Conservation (phyloP, 2,888 invertebrate genomes). For the Keiferia lycopersicella region DNA sequence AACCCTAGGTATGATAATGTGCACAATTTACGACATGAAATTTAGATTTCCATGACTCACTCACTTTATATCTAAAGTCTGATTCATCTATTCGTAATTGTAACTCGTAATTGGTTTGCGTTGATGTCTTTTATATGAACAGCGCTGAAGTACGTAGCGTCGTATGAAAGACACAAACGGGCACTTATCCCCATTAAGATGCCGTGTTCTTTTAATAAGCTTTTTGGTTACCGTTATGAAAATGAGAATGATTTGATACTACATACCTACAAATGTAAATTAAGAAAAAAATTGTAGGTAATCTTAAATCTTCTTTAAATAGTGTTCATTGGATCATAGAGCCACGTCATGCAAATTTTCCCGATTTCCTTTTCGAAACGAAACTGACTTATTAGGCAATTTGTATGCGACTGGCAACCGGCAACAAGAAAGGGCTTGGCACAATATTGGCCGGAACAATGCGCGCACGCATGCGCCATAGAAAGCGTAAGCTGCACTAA, state of each 20-base stretch:
- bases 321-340: no score
- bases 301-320: no score
- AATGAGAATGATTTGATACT: no score
- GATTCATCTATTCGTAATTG: no score
- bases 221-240: not conserved
- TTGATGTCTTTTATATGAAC: conserved; percentile 5
- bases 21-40: no score
- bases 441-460: conserved; percentile 47
- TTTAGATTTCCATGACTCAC: no score
- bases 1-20: no score
- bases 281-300: no score
- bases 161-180: conserved; percentile 13
- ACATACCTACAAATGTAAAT: no score
- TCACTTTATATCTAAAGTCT: no score
- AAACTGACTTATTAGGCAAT: not conserved
- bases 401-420: conserved; percentile 39
- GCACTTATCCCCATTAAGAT: not conserved
- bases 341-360: not conserved
- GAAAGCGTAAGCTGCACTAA: conserved; percentile 50
- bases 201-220: not conserved
- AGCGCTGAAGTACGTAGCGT: not conserved
- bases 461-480: conserved; percentile 53
- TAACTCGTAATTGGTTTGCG: not conserved
- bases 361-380: conserved; percentile 13
- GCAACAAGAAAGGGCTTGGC: conserved; percentile 51